Evolutionary conservation across 2,113 vertebrate species (phyloP).

Genomic region (Pollachius pollachius): DNA sequence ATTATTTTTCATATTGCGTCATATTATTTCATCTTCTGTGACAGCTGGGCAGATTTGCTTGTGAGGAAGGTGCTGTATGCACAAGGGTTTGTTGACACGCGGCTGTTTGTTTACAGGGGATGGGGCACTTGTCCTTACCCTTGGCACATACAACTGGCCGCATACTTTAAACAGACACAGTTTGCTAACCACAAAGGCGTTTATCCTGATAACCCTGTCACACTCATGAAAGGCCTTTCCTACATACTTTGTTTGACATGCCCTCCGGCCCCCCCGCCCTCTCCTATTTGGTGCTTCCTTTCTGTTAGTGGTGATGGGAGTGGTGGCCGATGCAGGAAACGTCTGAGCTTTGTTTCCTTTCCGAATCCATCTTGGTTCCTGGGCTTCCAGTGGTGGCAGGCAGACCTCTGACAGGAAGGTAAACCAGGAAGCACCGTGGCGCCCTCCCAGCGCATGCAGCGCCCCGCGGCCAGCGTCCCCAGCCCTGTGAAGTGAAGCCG

Average conservation of each 20-base stretch:
- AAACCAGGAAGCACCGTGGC: slow-evolving; percentile 30
- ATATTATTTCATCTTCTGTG: too few relatives aligned
- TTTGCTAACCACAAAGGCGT: neutral
- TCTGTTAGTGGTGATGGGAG: slow-evolving; percentile 18
- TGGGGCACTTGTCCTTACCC: too few relatives aligned
- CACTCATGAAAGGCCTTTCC: neutral
- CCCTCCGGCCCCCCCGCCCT: slow-evolving; percentile 10
- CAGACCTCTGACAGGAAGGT: slow-evolving; percentile 16
- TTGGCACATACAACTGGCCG: too few relatives aligned
- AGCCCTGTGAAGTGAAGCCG: neutral
- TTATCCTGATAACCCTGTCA: neutral
- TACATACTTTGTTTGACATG: slow-evolving; percentile 3
- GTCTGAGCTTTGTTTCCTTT: slow-evolving; percentile 55
- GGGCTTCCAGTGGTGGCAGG: slow-evolving; percentile 21
- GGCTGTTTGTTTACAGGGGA: too few relatives aligned
- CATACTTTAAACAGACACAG: neutral
- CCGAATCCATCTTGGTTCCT: slow-evolving; percentile 34
- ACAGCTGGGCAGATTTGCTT: too few relatives aligned
- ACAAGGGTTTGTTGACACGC: too few relatives aligned
- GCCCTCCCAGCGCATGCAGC: slow-evolving; percentile 15
- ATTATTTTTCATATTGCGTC: too few relatives aligned
- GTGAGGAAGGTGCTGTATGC: too few relatives aligned
- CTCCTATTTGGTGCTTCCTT: slow-evolving; percentile 43
- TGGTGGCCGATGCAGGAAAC: slow-evolving; percentile 46
- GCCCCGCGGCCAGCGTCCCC: too few relatives aligned